Percentiles rank a stretch among this genome's conserved stretches.
Conservation (phyloP, 1,140 invertebrate genomes). For the Epicauta chinensis region DNA sequence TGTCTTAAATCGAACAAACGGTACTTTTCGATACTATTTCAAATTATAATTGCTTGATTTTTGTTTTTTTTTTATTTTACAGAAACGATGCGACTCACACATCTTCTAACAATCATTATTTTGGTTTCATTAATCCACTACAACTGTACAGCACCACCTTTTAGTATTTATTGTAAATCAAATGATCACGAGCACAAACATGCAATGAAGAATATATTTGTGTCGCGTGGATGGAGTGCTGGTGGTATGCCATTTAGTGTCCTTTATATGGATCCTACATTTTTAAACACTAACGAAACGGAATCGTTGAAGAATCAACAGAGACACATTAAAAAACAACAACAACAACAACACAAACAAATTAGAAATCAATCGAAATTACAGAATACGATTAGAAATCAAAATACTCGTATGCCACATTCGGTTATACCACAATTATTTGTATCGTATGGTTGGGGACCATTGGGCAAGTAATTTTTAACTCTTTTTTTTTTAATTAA, state of each 20-base stretch:
- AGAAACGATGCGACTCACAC: too few species aligned
- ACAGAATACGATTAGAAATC: conserved; percentile 4
- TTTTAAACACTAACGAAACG: conserved; percentile 14
- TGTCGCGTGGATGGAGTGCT: conserved; percentile 40
- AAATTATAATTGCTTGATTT: too few species aligned
- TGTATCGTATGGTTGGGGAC: conserved; percentile 49
- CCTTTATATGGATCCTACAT: conserved; percentile 42
- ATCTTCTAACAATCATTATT: too few species aligned
- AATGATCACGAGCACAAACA: too few species aligned
- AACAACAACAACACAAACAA: neutral
- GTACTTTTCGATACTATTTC: too few species aligned
- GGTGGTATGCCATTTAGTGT: conserved; percentile 49
- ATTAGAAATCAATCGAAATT: neutral
- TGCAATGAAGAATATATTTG: conserved; percentile 6
- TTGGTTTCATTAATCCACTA: too few species aligned
- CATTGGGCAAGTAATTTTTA: conserved; percentile 32
- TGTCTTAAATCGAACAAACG: too few species aligned
- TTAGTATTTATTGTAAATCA: too few species aligned
- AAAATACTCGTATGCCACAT: conserved; percentile 36
- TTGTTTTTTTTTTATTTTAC: too few species aligned
- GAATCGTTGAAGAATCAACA: neutral
- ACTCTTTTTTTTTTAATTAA: too few species aligned
- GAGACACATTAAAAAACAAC: neutral
- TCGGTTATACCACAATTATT: conserved; percentile 45
- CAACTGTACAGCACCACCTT: too few species aligned